phyloP scores from a whole-genome alignment of 1,140 invertebrate genomes.

The Dufourea novaeangliae region DNA sequence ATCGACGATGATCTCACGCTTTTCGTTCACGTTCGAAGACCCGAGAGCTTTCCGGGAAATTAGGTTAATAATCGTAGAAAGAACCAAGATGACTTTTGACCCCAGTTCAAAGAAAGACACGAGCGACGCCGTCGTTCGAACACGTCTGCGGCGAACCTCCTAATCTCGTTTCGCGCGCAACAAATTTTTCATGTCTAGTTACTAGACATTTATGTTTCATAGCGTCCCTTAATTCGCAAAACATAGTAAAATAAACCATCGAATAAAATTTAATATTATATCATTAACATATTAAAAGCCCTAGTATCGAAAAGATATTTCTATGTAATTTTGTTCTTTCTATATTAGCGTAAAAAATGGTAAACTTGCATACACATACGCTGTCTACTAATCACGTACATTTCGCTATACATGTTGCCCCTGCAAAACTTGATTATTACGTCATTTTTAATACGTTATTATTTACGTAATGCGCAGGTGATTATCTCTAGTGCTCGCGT shows the following conservation, averaged over 20 bases:
- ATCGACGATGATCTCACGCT: slow-evolving; percentile 6
- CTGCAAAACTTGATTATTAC: background rate
- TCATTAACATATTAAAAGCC: too few species aligned
- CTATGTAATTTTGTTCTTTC: too few species aligned
- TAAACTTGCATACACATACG: too few species aligned
- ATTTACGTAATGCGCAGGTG: background rate
- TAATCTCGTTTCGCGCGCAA: background rate
- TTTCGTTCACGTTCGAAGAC: background rate
- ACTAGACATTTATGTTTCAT: background rate
- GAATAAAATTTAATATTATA: too few species aligned
- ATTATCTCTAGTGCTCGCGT: background rate
- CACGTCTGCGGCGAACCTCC: background rate
- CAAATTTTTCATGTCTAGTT: background rate
- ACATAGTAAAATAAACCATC: too few species aligned
- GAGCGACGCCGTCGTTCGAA: background rate
- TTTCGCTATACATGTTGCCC: background rate
- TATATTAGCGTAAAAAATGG: too few species aligned
- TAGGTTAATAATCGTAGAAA: slow-evolving; percentile 5
- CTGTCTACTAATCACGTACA: background rate
- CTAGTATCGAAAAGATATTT: too few species aligned
- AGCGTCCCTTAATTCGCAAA: too few species aligned
- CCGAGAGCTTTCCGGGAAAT: slow-evolving; percentile 20
- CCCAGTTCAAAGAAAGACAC: background rate
- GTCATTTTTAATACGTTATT: too few species aligned
- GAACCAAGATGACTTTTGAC: slow-evolving; percentile 11